A percentile compares a stretch with the other conserved stretches of the same genome.
These are phyloP conservation scores for Recurvirostra avosetta DNA, from an alignment of 2,113 vertebrate genomes.

Conservation along the genomic window DNA sequence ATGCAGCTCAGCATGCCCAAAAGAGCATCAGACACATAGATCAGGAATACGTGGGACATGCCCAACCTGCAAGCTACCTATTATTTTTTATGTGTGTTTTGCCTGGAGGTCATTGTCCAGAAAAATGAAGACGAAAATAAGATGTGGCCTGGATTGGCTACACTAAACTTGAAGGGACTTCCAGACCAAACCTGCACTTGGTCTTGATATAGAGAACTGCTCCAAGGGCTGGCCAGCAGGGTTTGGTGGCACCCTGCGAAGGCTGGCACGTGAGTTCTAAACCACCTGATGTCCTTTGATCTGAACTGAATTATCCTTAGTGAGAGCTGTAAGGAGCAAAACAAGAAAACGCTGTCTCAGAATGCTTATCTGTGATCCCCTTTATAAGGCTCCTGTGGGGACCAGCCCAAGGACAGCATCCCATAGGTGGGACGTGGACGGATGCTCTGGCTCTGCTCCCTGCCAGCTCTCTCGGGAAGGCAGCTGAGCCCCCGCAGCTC, in stretches of 20 bases:
- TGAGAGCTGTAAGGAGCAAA: background rate
- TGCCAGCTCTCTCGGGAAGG: background rate
- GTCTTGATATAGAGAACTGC: background rate
- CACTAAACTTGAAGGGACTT: background rate
- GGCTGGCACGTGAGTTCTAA: background rate
- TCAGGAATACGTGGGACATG: background rate
- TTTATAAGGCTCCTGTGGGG: no score
- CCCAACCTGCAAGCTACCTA: background rate
- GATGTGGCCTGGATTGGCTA: background rate
- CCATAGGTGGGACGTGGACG: accelerated
- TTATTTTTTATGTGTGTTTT: background rate
- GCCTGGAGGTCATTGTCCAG: background rate
- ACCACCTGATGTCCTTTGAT: background rate
- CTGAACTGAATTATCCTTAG: background rate
- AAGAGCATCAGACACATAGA: background rate
- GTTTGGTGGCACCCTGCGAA: background rate
- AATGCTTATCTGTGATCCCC: background rate
- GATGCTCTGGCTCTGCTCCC: background rate
- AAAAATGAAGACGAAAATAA: background rate
- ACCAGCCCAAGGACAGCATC: background rate
- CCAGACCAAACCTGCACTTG: background rate
- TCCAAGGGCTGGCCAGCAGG: background rate
- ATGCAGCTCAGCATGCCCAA: background rate
- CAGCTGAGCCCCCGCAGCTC: background rate
- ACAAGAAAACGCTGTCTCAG: background rate